Conservation (phyloP, 2,797 vertebrate species). For the Sparidentex hasta region DNA sequence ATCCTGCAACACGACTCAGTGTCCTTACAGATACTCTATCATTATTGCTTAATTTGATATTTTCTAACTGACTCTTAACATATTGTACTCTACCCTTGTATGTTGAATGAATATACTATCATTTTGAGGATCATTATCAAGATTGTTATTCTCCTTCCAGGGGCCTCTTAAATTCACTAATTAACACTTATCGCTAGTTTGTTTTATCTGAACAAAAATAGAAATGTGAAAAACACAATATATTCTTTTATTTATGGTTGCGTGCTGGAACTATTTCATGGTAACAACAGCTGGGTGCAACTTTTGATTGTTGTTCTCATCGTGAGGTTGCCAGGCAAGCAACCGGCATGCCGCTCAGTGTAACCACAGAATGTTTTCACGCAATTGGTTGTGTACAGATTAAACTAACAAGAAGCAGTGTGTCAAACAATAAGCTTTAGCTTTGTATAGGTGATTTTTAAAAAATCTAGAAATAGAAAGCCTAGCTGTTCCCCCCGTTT, state of each 20-base stretch:
- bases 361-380: not conserved
- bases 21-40: not conserved
- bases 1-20: not conserved
- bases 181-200: not conserved
- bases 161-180: not conserved
- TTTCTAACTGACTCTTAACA: not conserved
- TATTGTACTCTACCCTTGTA: not conserved
- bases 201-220: not conserved
- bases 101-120: not conserved
- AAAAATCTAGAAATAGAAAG: not conserved
- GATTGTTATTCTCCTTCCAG: not conserved
- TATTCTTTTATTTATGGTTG: not conserved
- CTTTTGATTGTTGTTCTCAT: not conserved
- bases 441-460: not conserved
- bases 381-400: not conserved
- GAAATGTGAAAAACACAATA: too few relatives aligned
- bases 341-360: rapidly evolving
- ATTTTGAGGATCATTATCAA: not conserved
- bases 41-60: not conserved
- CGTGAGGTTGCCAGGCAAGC: not conserved
- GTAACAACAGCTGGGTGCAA: not conserved
- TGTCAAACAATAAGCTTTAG: not conserved
- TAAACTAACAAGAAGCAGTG: not conserved
- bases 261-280: not conserved
- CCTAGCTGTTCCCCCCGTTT: not conserved